These are phyloP conservation scores for Corythoichthys haematopterus DNA, from an alignment of 2,113 vertebrate genomes.

Conservation along the genomic window DNA sequence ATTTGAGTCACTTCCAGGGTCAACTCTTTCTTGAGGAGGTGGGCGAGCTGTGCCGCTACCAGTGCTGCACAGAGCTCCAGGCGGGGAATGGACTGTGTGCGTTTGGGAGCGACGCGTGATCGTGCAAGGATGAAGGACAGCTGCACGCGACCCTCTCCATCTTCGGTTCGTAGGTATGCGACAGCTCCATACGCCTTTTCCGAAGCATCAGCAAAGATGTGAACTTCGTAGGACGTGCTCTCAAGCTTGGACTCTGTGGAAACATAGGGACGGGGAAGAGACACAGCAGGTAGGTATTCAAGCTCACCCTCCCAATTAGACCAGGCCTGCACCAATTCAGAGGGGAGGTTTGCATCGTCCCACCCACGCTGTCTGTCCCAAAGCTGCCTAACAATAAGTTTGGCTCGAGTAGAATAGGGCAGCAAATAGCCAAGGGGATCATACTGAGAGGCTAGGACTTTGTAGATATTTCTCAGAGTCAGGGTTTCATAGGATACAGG, in stretches of 20 bases:
- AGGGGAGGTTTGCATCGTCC: constrained; percentile 3
- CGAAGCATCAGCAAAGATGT: constrained; percentile 21
- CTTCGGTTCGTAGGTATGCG: constrained; percentile 6
- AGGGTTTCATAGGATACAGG: background rate
- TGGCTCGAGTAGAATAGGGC: constrained; percentile 9
- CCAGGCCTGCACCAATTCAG: constrained; percentile 1
- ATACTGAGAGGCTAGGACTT: constrained; percentile 8
- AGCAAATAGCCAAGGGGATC: constrained; percentile 21
- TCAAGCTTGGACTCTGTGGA: background rate
- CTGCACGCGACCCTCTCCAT: background rate
- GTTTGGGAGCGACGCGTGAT: constrained; percentile 16
- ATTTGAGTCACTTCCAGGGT: background rate
- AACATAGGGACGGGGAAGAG: constrained; percentile 4
- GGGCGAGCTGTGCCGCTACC: constrained; percentile 1
- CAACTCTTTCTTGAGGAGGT: constrained; percentile 2
- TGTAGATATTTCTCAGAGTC: constrained; percentile 9
- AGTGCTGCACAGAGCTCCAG: constrained; percentile 20
- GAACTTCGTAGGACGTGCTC: background rate
- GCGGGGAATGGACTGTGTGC: background rate
- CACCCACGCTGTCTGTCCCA: constrained; percentile 13
- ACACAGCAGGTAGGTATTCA: background rate
- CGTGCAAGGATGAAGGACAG: constrained; percentile 12
- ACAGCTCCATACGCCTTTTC: constrained; percentile 21
- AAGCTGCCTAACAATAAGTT: constrained; percentile 3
- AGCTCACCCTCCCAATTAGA: constrained; percentile 15